These are phyloP conservation scores for Leptopilina myrica DNA, from an alignment of 2,888 invertebrate species.

Conservation along the genomic window DNA sequence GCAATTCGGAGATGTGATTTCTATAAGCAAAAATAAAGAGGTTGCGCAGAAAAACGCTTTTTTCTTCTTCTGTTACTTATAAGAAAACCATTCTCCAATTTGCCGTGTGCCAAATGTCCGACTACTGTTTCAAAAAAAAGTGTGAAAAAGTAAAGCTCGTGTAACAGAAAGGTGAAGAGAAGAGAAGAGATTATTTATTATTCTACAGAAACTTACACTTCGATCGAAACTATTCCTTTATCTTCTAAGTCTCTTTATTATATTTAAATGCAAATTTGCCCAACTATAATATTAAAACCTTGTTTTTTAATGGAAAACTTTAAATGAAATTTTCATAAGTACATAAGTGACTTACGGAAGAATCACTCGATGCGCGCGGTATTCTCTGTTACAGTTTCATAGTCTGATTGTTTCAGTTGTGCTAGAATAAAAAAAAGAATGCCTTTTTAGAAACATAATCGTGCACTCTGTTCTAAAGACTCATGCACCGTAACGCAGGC, in stretches of 20 bases:
- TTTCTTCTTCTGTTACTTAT: no score
- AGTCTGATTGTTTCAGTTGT: constrained; percentile 46
- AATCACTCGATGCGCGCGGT: background rate
- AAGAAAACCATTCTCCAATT: no score
- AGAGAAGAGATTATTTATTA: no score
- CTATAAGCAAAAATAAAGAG: constrained; percentile 11
- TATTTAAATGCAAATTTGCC: no score
- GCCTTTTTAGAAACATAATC: constrained; percentile 63
- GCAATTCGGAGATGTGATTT: constrained; percentile 42
- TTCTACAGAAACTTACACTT: no score
- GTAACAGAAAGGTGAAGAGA: no score
- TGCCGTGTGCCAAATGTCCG: no score
- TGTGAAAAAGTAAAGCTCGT: no score
- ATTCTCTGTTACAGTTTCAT: constrained; percentile 2
- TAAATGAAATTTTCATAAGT: background rate
- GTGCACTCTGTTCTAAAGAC: constrained; percentile 61
- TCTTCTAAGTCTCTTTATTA: no score
- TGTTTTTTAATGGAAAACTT: background rate
- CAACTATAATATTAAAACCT: no score
- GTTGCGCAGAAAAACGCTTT: background rate
- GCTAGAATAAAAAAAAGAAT: constrained; percentile 53
- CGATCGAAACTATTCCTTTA: no score
- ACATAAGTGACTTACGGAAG: constrained; percentile 5
- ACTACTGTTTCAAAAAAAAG: no score
- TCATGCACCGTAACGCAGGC: constrained; percentile 51